Percentiles rank a stretch among this genome's conserved stretches.
These are phyloP conservation scores for Pontoporia blainvillei DNA, from an alignment of 2,113 vertebrate species.

Conservation along the genomic window DNA sequence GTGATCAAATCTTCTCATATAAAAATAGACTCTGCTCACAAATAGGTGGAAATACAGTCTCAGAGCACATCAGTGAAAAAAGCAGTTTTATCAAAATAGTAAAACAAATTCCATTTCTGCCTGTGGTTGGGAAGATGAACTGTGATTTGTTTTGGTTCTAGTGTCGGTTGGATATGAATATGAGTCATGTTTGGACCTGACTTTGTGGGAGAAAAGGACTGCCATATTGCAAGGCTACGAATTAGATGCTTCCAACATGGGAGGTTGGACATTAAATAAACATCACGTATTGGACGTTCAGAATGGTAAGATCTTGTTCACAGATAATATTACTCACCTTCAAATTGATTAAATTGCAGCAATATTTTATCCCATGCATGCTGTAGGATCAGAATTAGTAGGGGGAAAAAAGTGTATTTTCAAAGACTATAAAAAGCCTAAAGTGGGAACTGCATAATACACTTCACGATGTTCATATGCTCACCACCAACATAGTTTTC, in stretches of 20 bases:
- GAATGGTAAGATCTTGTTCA: slow-evolving; percentile 86
- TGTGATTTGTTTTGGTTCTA: slow-evolving; percentile 76
- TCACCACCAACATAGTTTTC: not conserved
- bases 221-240: slow-evolving; percentile 94
- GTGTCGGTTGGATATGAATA: slow-evolving; percentile 98
- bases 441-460: not conserved
- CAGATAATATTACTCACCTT: fast-evolving
- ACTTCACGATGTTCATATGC: not conserved
- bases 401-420: not conserved
- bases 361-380: not conserved
- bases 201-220: slow-evolving; percentile 97
- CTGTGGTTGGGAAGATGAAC: not conserved
- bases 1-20: not conserved
- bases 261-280: slow-evolving; percentile 95
- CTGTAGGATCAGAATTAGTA: not conserved
- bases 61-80: not conserved
- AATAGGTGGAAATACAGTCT: not conserved
- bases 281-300: slow-evolving; percentile 95
- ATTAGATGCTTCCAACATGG: slow-evolving; percentile 95
- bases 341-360: fast-evolving
- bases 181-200: slow-evolving; percentile 94
- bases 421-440: not conserved
- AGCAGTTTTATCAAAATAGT: not conserved
- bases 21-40: not conserved
- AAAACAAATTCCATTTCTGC: not conserved